Conservation (phyloP, 2,797 vertebrate species). For the Ceryle rudis region DNA sequence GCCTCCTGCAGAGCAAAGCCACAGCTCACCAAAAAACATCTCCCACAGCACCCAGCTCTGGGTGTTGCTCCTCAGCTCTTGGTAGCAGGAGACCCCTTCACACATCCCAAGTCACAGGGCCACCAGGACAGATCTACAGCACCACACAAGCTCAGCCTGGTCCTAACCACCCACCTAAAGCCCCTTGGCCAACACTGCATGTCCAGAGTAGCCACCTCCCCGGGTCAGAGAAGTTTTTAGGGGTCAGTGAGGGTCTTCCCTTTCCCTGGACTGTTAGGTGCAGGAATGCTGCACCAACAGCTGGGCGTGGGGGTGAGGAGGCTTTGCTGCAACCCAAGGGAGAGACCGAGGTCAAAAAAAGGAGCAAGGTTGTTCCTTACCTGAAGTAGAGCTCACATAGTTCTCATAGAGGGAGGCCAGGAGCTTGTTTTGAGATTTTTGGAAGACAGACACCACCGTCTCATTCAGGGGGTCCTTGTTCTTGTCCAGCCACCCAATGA, state of each 20-base stretch:
- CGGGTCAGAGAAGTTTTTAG: background rate
- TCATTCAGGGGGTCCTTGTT: slow-evolving; percentile 95
- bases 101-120: background rate
- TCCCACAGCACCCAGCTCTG: background rate
- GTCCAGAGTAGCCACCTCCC: background rate
- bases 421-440: slow-evolving; percentile 91
- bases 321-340: background rate
- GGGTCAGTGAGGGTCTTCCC: background rate
- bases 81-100: background rate
- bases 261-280: background rate
- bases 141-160: background rate
- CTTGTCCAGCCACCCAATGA: slow-evolving; percentile 92
- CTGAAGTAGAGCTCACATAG: slow-evolving; percentile 84
- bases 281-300: background rate
- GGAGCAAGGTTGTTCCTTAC: slow-evolving; percentile 59
- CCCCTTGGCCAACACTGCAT: background rate
- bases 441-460: slow-evolving; percentile 90
- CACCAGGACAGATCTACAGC: background rate
- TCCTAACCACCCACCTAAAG: background rate
- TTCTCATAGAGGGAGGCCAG: slow-evolving; percentile 89
- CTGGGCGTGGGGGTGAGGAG: background rate
- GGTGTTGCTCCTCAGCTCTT: background rate
- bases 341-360: rapidly evolving
- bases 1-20: background rate
- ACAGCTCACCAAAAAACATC: background rate